Conservation (phyloP, 2,113 vertebrate species). For the Dasypus novemcinctus region DNA sequence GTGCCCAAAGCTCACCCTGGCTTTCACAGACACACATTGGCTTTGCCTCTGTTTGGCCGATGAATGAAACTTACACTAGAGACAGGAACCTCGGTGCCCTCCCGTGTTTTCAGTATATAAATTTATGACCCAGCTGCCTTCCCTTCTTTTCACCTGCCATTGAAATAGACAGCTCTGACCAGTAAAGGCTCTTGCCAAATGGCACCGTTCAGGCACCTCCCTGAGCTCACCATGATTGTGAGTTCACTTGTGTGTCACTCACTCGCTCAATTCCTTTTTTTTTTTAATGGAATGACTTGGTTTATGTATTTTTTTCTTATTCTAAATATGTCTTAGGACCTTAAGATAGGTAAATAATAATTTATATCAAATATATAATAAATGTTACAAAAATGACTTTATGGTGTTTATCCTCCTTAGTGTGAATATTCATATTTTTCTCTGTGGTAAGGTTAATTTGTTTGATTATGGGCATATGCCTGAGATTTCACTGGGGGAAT, state of each 20-base stretch:
- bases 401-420: not conserved
- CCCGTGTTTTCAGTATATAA: not conserved
- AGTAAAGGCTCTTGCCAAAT: not conserved
- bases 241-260: not conserved
- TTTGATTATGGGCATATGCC: not conserved
- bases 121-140: not conserved
- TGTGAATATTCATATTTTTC: not conserved
- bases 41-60: not conserved
- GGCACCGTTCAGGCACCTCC: not conserved
- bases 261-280: not conserved
- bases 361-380: not conserved
- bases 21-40: not conserved
- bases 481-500: not conserved
- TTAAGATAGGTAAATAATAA: not conserved
- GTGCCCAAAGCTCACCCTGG: not conserved
- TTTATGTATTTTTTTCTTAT: not conserved
- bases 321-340: not conserved
- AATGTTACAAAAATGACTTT: not conserved
- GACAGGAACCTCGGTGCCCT: not conserved
- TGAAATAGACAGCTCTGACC: not conserved
- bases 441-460: not conserved
- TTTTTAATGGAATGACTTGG: not conserved
- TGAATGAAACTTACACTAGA: not conserved
- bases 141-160: not conserved
- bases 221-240: not conserved